A percentile compares a stretch with the other conserved stretches of the same genome.
Evolutionary conservation across 2,797 vertebrate genomes (phyloP).

Genomic region (Typhlichthys eigenmanni): DNA sequence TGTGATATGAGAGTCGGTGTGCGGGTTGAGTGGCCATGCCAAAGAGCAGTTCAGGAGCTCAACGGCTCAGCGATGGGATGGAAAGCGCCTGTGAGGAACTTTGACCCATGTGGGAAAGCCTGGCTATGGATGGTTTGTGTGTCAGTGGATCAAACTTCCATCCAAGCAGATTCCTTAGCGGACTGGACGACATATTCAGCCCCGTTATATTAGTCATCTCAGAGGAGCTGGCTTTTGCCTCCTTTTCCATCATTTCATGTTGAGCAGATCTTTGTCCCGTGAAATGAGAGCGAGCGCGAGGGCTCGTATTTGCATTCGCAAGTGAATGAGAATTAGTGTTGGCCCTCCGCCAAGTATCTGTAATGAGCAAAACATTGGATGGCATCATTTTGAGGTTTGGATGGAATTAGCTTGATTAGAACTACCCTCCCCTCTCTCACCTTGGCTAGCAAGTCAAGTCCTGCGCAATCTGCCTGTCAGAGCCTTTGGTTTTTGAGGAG

Average conservation of each 20-base stretch:
- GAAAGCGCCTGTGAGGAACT: conserved; percentile 55
- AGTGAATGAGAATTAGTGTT: conserved; percentile 67
- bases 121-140: conserved; percentile 36
- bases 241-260: conserved; percentile 17
- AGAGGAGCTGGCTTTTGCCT: conserved; percentile 23
- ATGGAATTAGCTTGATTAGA: conserved; percentile 76
- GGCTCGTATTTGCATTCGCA: conserved; percentile 61
- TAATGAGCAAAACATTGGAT: conserved; percentile 74
- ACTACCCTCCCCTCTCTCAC: conserved; percentile 69
- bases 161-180: conserved; percentile 37
- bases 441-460: conserved; percentile 54
- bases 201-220: conserved; percentile 60
- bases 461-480: conserved; percentile 53
- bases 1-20: conserved; percentile 41
- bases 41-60: conserved; percentile 57
- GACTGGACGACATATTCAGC: conserved; percentile 54
- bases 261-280: conserved; percentile 33
- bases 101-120: conserved; percentile 57
- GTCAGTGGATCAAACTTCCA: conserved; percentile 51
- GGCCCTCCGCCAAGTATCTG: conserved; percentile 63
- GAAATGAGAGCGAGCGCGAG: conserved; percentile 20
- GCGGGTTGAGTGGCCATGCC: conserved; percentile 36
- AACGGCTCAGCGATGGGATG: conserved; percentile 47
- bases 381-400: conserved; percentile 73
- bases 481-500: conserved; percentile 33